phyloP scores from a whole-genome alignment of 1,140 invertebrate genomes.

The Brachionus angularis region DNA sequence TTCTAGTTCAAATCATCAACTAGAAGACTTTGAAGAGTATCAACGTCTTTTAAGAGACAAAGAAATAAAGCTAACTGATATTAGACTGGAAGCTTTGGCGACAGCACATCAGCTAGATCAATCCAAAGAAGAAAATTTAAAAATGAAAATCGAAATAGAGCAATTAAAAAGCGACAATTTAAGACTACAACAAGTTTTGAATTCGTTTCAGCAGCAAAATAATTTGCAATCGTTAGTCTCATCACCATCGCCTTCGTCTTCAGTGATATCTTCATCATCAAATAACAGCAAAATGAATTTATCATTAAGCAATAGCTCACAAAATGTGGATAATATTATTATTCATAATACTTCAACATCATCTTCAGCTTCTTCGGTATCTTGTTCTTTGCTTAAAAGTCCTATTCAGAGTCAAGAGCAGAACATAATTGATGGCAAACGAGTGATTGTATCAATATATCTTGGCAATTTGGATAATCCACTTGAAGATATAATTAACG shows the following conservation, averaged over 20 bases:
- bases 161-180: slow-evolving; percentile 30
- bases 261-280: slow-evolving; percentile 35
- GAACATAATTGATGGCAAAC: slow-evolving; percentile 68
- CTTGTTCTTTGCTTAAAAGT: slow-evolving; percentile 36
- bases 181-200: slow-evolving; percentile 16
- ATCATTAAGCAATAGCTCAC: slow-evolving; percentile 32
- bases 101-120: slow-evolving; percentile 93
- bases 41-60: slow-evolving; percentile 88
- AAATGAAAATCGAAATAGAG: slow-evolving; percentile 71
- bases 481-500: not conserved
- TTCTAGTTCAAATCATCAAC: slow-evolving; percentile 45
- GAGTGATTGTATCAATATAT: slow-evolving; percentile 75
- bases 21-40: slow-evolving; percentile 72
- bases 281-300: slow-evolving; percentile 39
- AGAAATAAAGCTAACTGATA: slow-evolving; percentile 90
- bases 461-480: slow-evolving; percentile 60
- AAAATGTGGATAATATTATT: slow-evolving; percentile 29
- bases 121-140: slow-evolving; percentile 87
- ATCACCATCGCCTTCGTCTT: slow-evolving; percentile 32
- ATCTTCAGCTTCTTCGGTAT: slow-evolving; percentile 14
- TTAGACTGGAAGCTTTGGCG: slow-evolving; percentile 85
- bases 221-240: not conserved
- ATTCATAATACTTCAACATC: slow-evolving; percentile 27
- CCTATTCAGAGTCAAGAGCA: slow-evolving; percentile 60
- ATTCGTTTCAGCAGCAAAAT: not conserved